phyloP scores from a whole-genome alignment of 2,797 vertebrate genomes.

The Orestias chungarensis region DNA sequence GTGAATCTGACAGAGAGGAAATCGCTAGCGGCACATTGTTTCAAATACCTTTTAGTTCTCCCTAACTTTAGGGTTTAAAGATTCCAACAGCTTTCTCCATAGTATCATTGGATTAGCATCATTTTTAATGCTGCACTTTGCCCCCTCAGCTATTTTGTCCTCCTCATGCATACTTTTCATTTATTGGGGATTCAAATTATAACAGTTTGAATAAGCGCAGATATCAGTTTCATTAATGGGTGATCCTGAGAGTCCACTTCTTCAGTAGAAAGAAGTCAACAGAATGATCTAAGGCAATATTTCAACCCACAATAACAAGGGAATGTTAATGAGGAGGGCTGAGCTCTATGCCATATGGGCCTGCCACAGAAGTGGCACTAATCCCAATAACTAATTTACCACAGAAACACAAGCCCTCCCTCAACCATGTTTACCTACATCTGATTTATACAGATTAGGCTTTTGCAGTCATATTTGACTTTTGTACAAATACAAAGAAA shows the following conservation, averaged over 20 bases:
- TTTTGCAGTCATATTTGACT: neutral
- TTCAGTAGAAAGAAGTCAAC: neutral
- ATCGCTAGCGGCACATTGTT: too few relatives aligned
- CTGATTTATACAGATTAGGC: constrained; percentile 7
- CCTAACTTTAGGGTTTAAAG: constrained; percentile 49
- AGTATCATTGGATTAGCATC: constrained; percentile 58
- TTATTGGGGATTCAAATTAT: neutral
- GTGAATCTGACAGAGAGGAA: too few relatives aligned
- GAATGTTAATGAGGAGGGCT: constrained; percentile 61
- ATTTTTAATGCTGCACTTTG: constrained; percentile 45
- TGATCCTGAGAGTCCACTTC: constrained; percentile 1
- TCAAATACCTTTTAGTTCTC: neutral
- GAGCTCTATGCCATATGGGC: constrained; percentile 61
- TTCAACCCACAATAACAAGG: constrained; percentile 35
- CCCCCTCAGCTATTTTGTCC: neutral
- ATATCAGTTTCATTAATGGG: constrained; percentile 1
- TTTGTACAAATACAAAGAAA: neutral
- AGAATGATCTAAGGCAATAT: constrained; percentile 29
- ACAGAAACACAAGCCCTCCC: constrained; percentile 1
- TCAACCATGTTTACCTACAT: constrained; percentile 1
- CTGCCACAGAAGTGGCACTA: constrained; percentile 53
- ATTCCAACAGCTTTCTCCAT: constrained; percentile 54
- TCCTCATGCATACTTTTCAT: constrained; percentile 20
- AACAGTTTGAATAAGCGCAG: constrained; percentile 8
- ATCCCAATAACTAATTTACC: constrained; percentile 52